phyloP scores from a whole-genome alignment of 1,140 invertebrate species.

The Lasioglossum albipes region DNA sequence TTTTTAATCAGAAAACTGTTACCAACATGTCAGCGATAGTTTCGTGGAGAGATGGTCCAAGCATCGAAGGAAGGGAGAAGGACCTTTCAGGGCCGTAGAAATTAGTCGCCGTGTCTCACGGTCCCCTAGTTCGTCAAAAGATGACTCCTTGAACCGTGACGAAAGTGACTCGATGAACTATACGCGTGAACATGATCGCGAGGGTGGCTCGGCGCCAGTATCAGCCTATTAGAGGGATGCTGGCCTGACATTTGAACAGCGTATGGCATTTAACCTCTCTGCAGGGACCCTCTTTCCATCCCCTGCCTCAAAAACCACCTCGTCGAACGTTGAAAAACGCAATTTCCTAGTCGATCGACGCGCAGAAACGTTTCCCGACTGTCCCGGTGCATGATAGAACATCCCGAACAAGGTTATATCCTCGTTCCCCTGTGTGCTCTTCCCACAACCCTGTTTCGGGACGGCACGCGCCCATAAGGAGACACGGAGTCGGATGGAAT shows the following conservation, averaged over 20 bases:
- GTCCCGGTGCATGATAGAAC: neutral
- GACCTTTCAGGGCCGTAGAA: neutral
- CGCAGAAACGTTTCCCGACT: neutral
- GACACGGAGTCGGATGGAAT: neutral
- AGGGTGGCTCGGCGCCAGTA: neutral
- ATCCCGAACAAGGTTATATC: too few species aligned
- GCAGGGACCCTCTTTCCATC: neutral
- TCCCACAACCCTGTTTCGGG: neutral
- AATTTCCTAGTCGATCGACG: neutral
- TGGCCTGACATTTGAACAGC: conserved; percentile 1
- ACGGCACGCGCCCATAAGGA: neutral
- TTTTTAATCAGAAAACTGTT: too few species aligned
- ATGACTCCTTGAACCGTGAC: neutral
- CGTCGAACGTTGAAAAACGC: neutral
- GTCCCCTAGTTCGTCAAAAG: neutral
- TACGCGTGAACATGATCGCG: too few species aligned
- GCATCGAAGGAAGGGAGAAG: too few species aligned
- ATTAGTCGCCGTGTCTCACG: neutral
- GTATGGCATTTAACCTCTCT: neutral
- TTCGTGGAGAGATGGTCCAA: too few species aligned
- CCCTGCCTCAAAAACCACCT: neutral
- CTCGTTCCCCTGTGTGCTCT: neutral
- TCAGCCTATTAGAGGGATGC: conserved; percentile 3
- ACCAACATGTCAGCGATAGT: too few species aligned
- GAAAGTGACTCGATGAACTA: neutral